Evolutionary conservation across 2,797 vertebrate genomes (phyloP).

Genomic region (Tauraco hartlaubi): DNA sequence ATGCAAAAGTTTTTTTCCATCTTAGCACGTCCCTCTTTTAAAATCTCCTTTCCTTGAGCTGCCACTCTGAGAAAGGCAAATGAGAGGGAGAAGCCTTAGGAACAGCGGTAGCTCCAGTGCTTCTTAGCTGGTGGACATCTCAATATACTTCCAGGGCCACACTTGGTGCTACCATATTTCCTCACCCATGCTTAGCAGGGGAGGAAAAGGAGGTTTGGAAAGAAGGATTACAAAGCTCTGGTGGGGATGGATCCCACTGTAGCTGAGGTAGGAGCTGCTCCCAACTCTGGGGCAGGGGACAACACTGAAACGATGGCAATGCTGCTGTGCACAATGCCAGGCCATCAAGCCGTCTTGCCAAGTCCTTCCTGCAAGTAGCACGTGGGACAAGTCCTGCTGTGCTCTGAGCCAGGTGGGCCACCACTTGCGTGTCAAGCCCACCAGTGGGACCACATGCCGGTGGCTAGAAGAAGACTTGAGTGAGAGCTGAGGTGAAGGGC

Average conservation of each 20-base stretch:
- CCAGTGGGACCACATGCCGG: fast-evolving
- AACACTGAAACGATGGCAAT: background rate
- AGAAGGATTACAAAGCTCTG: background rate
- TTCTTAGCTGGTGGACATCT: background rate
- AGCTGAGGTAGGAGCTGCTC: background rate
- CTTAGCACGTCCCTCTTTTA: background rate
- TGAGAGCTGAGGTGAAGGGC: background rate
- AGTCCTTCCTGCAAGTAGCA: background rate
- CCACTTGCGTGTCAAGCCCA: fast-evolving
- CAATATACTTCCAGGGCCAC: background rate
- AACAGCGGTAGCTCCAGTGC: background rate
- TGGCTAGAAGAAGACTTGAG: background rate
- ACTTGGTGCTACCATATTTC: background rate
- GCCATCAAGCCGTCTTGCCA: no score
- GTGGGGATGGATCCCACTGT: background rate
- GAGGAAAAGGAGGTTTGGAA: background rate
- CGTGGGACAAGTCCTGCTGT: background rate
- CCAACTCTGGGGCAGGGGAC: background rate
- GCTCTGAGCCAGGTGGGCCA: background rate
- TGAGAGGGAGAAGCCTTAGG: background rate
- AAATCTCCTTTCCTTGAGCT: background rate
- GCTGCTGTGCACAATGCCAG: background rate
- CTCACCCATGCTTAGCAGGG: background rate
- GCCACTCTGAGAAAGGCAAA: background rate
- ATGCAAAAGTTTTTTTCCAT: background rate